A percentile compares a stretch with the other conserved stretches of the same genome.
These are phyloP conservation scores for Drosophila multiciliata DNA, from an alignment of 2,888 invertebrate genomes.

Conservation along the genomic window DNA sequence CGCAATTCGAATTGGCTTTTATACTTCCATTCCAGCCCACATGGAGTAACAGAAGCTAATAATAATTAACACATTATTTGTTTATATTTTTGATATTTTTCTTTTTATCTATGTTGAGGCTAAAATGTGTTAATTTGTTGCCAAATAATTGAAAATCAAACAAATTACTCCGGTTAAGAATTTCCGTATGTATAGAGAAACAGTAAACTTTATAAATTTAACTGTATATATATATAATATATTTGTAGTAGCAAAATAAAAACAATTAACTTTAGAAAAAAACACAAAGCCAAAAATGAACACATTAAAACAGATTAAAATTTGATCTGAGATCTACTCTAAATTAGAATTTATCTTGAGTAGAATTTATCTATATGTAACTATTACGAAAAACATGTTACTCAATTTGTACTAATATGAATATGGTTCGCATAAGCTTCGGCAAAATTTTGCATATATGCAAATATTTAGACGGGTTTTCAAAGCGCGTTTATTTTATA, in stretches of 20 bases:
- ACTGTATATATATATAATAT: background rate
- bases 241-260: background rate
- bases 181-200: background rate
- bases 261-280: background rate
- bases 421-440: background rate
- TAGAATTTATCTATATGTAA: background rate
- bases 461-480: slow-evolving; percentile 1
- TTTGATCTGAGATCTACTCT: background rate
- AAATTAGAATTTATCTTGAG: background rate
- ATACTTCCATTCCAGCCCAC: slow-evolving; percentile 11
- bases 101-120: slow-evolving; percentile 5
- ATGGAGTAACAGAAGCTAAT: slow-evolving; percentile 5
- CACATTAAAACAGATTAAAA: background rate
- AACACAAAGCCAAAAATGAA: background rate
- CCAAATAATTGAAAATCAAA: slow-evolving; percentile 3
- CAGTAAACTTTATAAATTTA: too few species aligned
- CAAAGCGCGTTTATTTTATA: background rate
- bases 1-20: slow-evolving; percentile 11
- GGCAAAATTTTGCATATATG: slow-evolving; percentile 8
- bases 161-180: background rate
- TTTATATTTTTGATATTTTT: background rate
- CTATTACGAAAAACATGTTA: background rate
- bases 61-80: slow-evolving; percentile 39
- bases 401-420: background rate
- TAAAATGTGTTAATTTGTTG: slow-evolving; percentile 38